A percentile compares a stretch with the other conserved stretches of the same genome.
These are phyloP conservation scores for Hippocampus zosterae DNA, from an alignment of 2,113 vertebrate species.

Conservation along the genomic window DNA sequence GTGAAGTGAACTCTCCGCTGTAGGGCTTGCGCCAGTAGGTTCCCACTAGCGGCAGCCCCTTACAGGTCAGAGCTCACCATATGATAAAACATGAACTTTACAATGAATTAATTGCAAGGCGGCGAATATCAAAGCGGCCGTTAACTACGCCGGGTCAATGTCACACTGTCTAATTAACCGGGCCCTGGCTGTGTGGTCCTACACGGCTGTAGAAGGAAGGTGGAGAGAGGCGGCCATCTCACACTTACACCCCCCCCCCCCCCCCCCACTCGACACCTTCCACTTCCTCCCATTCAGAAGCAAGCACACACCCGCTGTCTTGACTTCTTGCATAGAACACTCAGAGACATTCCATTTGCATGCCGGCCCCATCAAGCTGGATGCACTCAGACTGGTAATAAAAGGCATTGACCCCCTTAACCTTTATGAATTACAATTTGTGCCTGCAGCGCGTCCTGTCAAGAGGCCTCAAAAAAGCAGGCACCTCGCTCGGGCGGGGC, in stretches of 20 bases:
- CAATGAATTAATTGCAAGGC: constrained; percentile 67
- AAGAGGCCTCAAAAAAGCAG: constrained; percentile 74
- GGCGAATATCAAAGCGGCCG: constrained; percentile 67
- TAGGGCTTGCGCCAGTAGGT: constrained; percentile 23
- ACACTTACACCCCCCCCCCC: constrained; percentile 21
- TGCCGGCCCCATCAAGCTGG: constrained; percentile 74
- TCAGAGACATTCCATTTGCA: constrained; percentile 77
- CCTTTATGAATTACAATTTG: constrained; percentile 85
- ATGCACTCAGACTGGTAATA: constrained; percentile 80
- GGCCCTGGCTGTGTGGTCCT: constrained; percentile 63
- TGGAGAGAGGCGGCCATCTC: constrained; percentile 55
- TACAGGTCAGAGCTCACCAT: constrained; percentile 61
- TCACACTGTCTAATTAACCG: constrained; percentile 71
- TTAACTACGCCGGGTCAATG: constrained; percentile 70
- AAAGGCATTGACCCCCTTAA: constrained; percentile 83
- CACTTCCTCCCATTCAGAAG: constrained; percentile 58
- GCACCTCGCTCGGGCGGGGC: constrained; percentile 67
- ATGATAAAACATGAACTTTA: constrained; percentile 69
- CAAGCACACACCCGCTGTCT: constrained; percentile 64
- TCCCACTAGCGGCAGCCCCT: constrained; percentile 27
- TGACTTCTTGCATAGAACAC: constrained; percentile 67
- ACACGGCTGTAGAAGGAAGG: constrained; percentile 62
- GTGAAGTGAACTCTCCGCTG: constrained; percentile 43
- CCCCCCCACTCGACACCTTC: constrained; percentile 47
- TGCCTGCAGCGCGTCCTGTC: constrained; percentile 81